Percentiles rank a stretch among this genome's conserved stretches.
Conservation (phyloP, 1,140 invertebrate genomes). For the Brachionus asplanchnoidis region DNA sequence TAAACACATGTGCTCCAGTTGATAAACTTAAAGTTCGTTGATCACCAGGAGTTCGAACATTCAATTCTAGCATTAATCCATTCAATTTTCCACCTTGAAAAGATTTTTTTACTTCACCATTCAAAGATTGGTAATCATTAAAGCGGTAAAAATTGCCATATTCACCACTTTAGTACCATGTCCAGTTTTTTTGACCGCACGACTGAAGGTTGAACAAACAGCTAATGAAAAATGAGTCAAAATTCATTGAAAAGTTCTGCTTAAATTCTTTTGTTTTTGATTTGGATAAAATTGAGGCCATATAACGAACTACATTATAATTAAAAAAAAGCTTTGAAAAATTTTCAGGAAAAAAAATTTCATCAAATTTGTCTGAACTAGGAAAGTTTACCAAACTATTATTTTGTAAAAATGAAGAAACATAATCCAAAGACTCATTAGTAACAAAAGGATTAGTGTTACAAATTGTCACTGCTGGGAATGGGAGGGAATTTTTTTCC, state of each 20-base stretch:
- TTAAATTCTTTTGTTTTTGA: neutral
- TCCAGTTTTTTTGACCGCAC: neutral
- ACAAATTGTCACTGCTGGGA: neutral
- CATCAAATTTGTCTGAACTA: neutral
- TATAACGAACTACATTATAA: neutral
- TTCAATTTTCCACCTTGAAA: neutral
- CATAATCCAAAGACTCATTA: neutral
- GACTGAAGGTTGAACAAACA: neutral
- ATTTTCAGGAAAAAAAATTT: neutral
- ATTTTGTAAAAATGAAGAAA: neutral
- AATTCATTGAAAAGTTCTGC: neutral
- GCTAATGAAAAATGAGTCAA: neutral
- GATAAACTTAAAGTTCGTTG: neutral
- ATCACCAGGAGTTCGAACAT: neutral
- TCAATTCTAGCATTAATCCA: neutral
- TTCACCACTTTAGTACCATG: neutral
- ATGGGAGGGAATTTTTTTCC: neutral
- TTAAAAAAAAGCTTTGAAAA: neutral
- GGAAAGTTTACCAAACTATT: neutral
- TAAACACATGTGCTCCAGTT: conserved; percentile 9
- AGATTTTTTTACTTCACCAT: neutral
- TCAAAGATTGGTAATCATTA: neutral
- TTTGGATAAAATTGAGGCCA: neutral
- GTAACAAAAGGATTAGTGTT: neutral
- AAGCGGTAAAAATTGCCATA: neutral